These are phyloP conservation scores for Gymnogyps californianus DNA, from an alignment of 2,113 vertebrate genomes.

Conservation along the genomic window DNA sequence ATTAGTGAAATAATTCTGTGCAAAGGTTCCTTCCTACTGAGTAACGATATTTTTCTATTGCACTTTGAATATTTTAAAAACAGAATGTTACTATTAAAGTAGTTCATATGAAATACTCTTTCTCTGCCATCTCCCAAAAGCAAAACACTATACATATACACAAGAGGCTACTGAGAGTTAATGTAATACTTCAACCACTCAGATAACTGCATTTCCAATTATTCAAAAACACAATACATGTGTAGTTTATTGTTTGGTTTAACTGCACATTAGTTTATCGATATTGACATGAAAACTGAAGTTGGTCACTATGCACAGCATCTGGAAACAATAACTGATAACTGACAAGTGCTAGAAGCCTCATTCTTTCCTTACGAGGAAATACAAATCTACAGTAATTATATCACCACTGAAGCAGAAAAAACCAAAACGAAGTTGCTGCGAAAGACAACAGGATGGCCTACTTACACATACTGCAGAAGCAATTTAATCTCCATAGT, in stretches of 20 bases:
- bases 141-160: background rate
- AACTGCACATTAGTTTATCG: background rate
- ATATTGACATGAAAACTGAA: background rate
- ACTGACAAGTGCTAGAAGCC: background rate
- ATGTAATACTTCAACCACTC: background rate
- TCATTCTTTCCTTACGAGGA: background rate
- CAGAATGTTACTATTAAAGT: background rate
- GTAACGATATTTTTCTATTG: background rate
- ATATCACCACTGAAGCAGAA: background rate
- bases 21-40: background rate
- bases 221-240: background rate
- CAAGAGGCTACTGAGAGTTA: background rate
- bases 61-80: background rate
- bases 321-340: background rate
- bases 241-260: background rate
- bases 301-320: background rate
- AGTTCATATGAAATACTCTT: background rate
- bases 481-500: background rate
- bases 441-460: background rate
- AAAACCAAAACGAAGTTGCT: background rate
- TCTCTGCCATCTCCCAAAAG: background rate
- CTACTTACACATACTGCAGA: background rate
- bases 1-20: background rate
- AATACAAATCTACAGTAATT: background rate
- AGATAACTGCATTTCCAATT: background rate